These are phyloP conservation scores for Elaeidobius kamerunicus DNA, from an alignment of 2,888 invertebrate species.

Conservation along the genomic window DNA sequence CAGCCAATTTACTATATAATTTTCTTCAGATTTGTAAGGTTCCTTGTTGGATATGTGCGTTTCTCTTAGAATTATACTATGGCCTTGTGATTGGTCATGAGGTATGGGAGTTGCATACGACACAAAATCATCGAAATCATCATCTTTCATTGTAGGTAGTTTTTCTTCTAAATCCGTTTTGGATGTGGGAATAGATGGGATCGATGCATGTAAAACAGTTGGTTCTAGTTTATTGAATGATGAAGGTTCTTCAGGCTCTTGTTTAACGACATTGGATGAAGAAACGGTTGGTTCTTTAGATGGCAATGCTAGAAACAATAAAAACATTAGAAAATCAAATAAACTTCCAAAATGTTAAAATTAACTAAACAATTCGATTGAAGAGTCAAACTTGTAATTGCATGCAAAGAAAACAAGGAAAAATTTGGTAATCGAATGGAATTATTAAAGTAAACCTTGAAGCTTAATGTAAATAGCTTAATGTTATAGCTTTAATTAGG, in stretches of 20 bases:
- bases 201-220: constrained; percentile 1
- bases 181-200: not conserved
- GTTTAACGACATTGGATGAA: not conserved
- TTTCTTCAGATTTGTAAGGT: constrained; percentile 23
- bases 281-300: not conserved
- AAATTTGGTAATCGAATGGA: no score
- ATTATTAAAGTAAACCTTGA: no score
- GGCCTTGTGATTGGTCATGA: constrained; percentile 8
- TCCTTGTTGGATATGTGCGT: constrained; percentile 43
- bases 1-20: constrained; percentile 38
- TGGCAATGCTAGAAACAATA: not conserved
- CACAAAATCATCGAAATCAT: constrained; percentile 52
- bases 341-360: not conserved
- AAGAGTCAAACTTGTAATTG: no score
- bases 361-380: not conserved
- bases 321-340: not conserved
- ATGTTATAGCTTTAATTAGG: no score
- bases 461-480: no score
- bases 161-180: constrained; percentile 4
- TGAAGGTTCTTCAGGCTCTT: not conserved
- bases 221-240: not conserved
- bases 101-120: constrained; percentile 47
- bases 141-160: constrained; percentile 16
- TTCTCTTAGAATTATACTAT: constrained; percentile 44
- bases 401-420: no score